These are phyloP conservation scores for Crocallis elinguaria DNA, from an alignment of 2,888 invertebrate genomes.

Conservation along the genomic window DNA sequence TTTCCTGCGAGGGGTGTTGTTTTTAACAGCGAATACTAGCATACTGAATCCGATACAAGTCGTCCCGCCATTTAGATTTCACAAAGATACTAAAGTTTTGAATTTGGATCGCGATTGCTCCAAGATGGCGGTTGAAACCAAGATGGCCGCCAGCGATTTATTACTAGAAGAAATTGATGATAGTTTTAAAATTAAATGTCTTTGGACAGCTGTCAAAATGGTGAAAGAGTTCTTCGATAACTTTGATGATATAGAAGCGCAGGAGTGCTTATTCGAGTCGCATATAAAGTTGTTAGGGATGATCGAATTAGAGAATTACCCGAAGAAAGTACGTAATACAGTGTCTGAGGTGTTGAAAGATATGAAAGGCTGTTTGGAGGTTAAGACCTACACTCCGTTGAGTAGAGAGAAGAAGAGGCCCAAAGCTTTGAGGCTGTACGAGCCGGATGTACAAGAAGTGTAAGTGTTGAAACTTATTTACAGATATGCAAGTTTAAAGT, in stretches of 20 bases:
- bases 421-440: slow-evolving; percentile 92
- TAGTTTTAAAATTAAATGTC: slow-evolving; percentile 87
- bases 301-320: slow-evolving; percentile 86
- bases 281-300: slow-evolving; percentile 83
- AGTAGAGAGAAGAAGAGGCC: slow-evolving; percentile 88
- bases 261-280: slow-evolving; percentile 79
- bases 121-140: slow-evolving; percentile 58
- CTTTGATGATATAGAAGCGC: slow-evolving; percentile 71
- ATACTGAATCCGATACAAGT: slow-evolving; percentile 86
- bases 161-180: slow-evolving; percentile 77
- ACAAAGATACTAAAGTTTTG: slow-evolving; percentile 82
- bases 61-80: slow-evolving; percentile 88
- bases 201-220: slow-evolving; percentile 84
- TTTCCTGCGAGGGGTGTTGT: slow-evolving; percentile 91
- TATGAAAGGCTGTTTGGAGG: slow-evolving; percentile 78
- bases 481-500: not conserved
- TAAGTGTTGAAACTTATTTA: slow-evolving; percentile 83
- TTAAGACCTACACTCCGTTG: slow-evolving; percentile 84
- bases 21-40: slow-evolving; percentile 87
- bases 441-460: slow-evolving; percentile 94
- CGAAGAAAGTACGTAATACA: slow-evolving; percentile 78
- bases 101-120: slow-evolving; percentile 82
- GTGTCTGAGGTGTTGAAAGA: slow-evolving; percentile 72
- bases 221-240: slow-evolving; percentile 85
- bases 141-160: slow-evolving; percentile 86